Evolutionary conservation across 2,888 invertebrate genomes (phyloP), one percentile per base, ranked within the genome.

Genomic region (Cosmia trapezina): DNA sequence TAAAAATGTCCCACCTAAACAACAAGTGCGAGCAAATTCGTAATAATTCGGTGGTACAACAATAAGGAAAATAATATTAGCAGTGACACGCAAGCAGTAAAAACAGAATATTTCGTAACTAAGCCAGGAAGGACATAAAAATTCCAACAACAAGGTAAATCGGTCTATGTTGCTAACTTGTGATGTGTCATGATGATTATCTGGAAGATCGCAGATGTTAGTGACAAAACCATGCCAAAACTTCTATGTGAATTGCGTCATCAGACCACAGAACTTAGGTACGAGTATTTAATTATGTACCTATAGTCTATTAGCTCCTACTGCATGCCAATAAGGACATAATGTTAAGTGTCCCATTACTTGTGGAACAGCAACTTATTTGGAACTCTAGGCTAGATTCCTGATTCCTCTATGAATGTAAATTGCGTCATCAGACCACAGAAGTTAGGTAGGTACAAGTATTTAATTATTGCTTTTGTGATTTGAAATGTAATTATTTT

Each of bases 41-140:
- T 64, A 73, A 77, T 77, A 77, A 78, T 81, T 83, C 71, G 60
- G 63, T 65, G 62, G 64, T 61, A 78, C 22, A 54, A 73, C 72
- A 73, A 79, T 69, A 75, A 84, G 84, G 79, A 86, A 84, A 84
- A 84, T 67, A 57, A 80, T 80, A 72, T 76, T 68, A 73, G 72
- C 63, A 66, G 56, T 49, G 62, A 57, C 71, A 76, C 73, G 70
- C 66, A 75, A 67, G 60, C 56, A 62, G 51, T 76, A 45, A 62
- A 56, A 56, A 67, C 53, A 61, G 56, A 69, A 66, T 53, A 73
- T 84, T 80, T 83, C 83, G 78, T 66, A 84, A 81, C 47, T 19
- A 37, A 67, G 57, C 7, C 56, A 59, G 60, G 70, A 33, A 65
- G 59, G 57, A 54, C 63, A 62, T 66, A 60, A 68, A 70, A 73